Evolutionary conservation across 2,797 vertebrate genomes (phyloP).

Genomic region (Adelosebastes latens): DNA sequence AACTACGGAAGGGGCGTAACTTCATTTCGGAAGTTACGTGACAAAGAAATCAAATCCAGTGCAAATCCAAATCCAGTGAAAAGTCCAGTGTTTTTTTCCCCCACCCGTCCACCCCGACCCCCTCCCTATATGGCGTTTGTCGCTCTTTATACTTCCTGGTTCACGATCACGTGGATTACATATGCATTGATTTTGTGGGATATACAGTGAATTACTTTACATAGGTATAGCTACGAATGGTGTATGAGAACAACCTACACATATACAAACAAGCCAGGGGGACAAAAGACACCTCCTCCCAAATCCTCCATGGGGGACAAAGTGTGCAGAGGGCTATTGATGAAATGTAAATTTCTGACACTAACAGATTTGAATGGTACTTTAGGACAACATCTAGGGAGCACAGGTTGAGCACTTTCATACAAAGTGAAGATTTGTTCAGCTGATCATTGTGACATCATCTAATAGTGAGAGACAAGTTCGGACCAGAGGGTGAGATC

Average conservation of each 20-base stretch:
- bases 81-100: too few relatives aligned
- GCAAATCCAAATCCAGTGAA: too few relatives aligned
- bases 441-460: neutral
- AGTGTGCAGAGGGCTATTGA: neutral
- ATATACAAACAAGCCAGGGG: neutral
- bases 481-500: neutral
- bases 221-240: too few relatives aligned
- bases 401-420: neutral
- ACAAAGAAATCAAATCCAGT: too few relatives aligned
- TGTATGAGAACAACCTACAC: neutral
- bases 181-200: too few relatives aligned
- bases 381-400: neutral
- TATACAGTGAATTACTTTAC: too few relatives aligned
- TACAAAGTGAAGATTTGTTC: neutral
- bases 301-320: neutral
- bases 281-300: neutral
- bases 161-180: too few relatives aligned
- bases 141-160: too few relatives aligned
- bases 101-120: too few relatives aligned
- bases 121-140: too few relatives aligned
- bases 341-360: conserved; percentile 1
- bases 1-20: too few relatives aligned
- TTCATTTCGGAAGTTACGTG: too few relatives aligned
- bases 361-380: neutral
- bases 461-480: neutral